Evolutionary conservation across 2,888 invertebrate species (phyloP).

Genomic region (Drosophila mulleri): DNA sequence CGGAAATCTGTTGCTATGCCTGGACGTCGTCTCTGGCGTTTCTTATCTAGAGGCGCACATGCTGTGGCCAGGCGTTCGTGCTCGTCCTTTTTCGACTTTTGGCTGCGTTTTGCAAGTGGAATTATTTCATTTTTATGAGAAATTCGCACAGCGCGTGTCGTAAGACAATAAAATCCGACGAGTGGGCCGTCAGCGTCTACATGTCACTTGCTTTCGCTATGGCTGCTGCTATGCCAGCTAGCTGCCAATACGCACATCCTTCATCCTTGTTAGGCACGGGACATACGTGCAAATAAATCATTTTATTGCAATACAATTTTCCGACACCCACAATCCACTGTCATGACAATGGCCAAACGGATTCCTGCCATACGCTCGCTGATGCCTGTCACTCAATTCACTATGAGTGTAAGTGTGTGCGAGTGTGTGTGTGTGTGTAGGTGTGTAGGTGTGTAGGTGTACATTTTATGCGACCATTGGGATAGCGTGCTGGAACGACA

Average conservation of each 20-base stretch:
- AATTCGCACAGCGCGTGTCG: conserved; percentile 59
- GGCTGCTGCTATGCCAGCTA: conserved; percentile 12
- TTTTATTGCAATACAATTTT: conserved; percentile 76
- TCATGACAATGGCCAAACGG: conserved; percentile 43
- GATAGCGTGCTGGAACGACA: conserved; percentile 50
- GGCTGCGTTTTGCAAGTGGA: conserved; percentile 61
- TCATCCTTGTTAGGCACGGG: neutral
- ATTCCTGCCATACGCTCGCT: conserved; percentile 48
- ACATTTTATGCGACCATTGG: conserved; percentile 72
- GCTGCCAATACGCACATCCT: conserved; percentile 10
- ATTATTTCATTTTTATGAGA: conserved; percentile 74
- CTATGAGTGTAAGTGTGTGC: conserved; percentile 19
- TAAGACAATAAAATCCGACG: conserved; percentile 69
- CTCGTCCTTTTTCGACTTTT: conserved; percentile 20
- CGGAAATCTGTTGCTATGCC: conserved; percentile 64
- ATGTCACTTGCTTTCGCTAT: conserved; percentile 61
- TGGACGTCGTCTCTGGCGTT: conserved; percentile 8
- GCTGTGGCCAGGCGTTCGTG: conserved; percentile 9
- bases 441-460: conserved; percentile 12
- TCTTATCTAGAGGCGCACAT: conserved; percentile 66
- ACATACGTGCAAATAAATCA: conserved; percentile 70
- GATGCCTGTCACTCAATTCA: conserved; percentile 35
- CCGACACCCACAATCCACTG: neutral
- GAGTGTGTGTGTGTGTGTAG: conserved; percentile 16
- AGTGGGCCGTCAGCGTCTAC: conserved; percentile 31